phyloP scores from a whole-genome alignment of 1,140 invertebrate species.

The Bursaphelenchus mucronatus region DNA sequence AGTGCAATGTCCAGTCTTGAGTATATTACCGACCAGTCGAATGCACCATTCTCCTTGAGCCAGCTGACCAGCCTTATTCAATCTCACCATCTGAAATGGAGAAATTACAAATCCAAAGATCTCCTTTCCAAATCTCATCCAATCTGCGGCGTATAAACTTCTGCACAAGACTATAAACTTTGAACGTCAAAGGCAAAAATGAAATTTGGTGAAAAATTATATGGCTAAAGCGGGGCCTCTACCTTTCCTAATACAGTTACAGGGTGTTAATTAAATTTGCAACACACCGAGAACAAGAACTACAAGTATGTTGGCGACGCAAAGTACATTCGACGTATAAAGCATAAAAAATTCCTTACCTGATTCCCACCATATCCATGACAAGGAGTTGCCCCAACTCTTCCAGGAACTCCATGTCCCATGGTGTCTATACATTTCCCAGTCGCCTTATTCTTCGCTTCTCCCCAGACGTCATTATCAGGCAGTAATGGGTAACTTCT shows the following conservation, averaged over 20 bases:
- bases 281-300: too few species aligned
- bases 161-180: neutral
- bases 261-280: too few species aligned
- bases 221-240: too few species aligned
- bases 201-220: neutral
- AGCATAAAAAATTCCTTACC: conserved; percentile 48
- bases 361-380: conserved; percentile 92
- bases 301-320: too few species aligned
- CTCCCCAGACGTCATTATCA: conserved; percentile 89
- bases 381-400: conserved; percentile 76
- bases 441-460: conserved; percentile 65
- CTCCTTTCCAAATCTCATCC: neutral
- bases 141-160: neutral
- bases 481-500: conserved; percentile 85
- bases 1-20: conserved; percentile 81
- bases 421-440: conserved; percentile 81
- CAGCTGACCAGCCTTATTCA: conserved; percentile 88
- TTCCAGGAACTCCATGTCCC: conserved; percentile 76
- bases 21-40: conserved; percentile 76
- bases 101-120: conserved; percentile 28
- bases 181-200: neutral
- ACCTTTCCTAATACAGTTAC: too few species aligned
- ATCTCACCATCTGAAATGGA: conserved; percentile 71
- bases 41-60: conserved; percentile 91
- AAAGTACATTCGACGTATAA: neutral